A percentile compares a stretch with the other conserved stretches of the same genome.
These are phyloP conservation scores for Pollachius pollachius DNA, from an alignment of 2,113 vertebrate genomes.

Conservation along the genomic window DNA sequence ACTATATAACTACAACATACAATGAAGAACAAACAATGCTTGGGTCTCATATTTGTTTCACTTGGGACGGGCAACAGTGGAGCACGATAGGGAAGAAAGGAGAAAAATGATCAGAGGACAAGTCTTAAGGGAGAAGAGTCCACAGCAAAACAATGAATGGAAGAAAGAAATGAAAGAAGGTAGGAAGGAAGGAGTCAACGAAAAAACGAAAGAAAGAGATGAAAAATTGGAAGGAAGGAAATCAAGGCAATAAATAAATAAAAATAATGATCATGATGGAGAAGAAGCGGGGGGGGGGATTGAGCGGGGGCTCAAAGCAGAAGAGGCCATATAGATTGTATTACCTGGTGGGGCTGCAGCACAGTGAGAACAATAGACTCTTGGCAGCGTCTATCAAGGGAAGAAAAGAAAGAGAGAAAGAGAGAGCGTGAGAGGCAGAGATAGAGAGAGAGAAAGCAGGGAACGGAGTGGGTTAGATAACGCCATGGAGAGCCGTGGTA, in stretches of 20 bases:
- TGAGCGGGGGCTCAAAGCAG: neutral
- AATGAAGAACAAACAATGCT: too few relatives aligned
- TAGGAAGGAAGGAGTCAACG: slow-evolving; percentile 13
- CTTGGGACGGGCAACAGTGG: too few relatives aligned
- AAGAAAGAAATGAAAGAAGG: neutral
- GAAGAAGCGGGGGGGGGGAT: neutral
- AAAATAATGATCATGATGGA: slow-evolving; percentile 1
- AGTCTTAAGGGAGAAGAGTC: too few relatives aligned
- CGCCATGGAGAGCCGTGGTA: slow-evolving; percentile 20
- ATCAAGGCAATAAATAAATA: slow-evolving; percentile 6
- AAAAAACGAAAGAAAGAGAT: slow-evolving; percentile 30
- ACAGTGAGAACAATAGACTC: slow-evolving; percentile 92
- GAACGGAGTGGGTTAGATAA: slow-evolving; percentile 61
- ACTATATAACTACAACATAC: too few relatives aligned
- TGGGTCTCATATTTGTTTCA: too few relatives aligned
- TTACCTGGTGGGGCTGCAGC: slow-evolving; percentile 94
- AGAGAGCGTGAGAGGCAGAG: slow-evolving; percentile 64
- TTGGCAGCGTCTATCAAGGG: slow-evolving; percentile 84
- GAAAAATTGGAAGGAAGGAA: slow-evolving; percentile 28
- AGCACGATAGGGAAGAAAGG: too few relatives aligned
- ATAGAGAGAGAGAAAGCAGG: slow-evolving; percentile 65
- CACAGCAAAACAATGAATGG: neutral
- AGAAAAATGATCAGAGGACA: too few relatives aligned
- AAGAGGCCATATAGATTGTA: slow-evolving; percentile 31
- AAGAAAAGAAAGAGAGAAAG: slow-evolving; percentile 65